Evolutionary conservation across 2,113 vertebrate genomes (phyloP).

Genomic region (Aldabrachelys gigantea): DNA sequence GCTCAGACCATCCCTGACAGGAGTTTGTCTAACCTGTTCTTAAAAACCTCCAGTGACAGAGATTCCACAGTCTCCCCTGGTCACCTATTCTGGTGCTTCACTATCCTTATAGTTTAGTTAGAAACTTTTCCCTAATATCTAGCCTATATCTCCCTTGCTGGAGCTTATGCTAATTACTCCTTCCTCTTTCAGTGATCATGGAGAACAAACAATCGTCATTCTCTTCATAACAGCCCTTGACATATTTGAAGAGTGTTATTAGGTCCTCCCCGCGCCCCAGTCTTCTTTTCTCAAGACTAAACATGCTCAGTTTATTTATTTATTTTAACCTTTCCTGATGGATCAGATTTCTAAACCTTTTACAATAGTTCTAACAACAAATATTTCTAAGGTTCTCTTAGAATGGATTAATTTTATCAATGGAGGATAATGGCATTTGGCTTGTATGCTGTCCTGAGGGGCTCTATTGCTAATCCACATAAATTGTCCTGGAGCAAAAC

Average conservation of each 20-base stretch:
- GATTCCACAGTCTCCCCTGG: not conserved
- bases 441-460: not conserved
- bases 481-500: not conserved
- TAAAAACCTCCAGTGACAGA: not conserved
- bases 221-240: not conserved
- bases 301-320: not conserved
- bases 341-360: not conserved
- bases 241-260: not conserved
- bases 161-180: not conserved
- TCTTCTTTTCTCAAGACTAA: not conserved
- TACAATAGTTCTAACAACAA: not conserved
- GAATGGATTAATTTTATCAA: not conserved
- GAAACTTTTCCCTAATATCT: not conserved
- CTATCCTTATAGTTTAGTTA: not conserved
- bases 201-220: not conserved
- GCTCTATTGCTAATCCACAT: not conserved
- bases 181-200: not conserved
- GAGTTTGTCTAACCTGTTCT: not conserved
- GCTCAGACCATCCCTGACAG: not conserved
- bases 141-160: not conserved
- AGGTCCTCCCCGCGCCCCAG: not conserved
- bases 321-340: not conserved
- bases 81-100: not conserved
- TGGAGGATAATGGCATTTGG: not conserved
- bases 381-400: not conserved